Conservation (phyloP, 2,888 invertebrate genomes). For the Mayetiola destructor region DNA sequence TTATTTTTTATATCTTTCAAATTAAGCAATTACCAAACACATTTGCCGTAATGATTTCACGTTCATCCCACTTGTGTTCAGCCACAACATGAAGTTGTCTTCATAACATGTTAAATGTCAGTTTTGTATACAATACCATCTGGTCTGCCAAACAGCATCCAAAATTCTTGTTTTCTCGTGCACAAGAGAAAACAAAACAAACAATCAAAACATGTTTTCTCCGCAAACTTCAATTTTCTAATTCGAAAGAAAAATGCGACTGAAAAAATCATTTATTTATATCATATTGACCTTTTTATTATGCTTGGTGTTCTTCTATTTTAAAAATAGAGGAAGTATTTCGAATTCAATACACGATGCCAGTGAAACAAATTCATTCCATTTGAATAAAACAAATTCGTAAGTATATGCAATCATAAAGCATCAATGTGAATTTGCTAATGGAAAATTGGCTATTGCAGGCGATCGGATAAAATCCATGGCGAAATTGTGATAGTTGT, state of each 20-base stretch:
- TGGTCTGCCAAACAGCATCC: no score
- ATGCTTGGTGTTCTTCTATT: background rate
- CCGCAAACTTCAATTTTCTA: no score
- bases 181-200: no score
- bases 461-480: background rate
- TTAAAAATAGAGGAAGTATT: background rate
- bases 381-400: background rate
- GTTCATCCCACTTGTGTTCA: no score
- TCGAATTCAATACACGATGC: background rate
- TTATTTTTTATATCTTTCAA: no score
- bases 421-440: background rate
- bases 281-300: background rate
- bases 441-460: background rate
- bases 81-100: no score
- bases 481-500: slow-evolving; percentile 56
- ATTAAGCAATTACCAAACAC: no score
- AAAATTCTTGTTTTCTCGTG: no score
- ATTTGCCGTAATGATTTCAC: no score
- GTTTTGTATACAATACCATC: no score
- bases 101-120: no score
- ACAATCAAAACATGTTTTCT: no score
- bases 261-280: background rate
- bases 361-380: background rate
- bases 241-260: background rate
- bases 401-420: background rate